Percentiles rank a stretch among this genome's conserved stretches.
Evolutionary conservation across 92 coral and sea anemone genomes (phyloP).

Genomic region (Isaurus tuberculatus): DNA sequence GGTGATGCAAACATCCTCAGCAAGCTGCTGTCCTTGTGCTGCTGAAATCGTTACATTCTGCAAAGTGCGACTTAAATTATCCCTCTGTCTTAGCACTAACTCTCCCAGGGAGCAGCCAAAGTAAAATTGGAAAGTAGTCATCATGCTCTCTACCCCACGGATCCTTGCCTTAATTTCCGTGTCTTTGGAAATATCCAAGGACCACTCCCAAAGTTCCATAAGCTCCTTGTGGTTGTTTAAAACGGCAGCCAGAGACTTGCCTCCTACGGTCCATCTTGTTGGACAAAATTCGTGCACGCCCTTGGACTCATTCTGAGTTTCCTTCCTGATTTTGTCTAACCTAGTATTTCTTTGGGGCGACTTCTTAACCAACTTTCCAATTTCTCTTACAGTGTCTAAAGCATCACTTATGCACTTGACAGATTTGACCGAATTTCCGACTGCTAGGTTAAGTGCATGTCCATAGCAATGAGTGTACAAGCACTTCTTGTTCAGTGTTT

Average conservation of each 20-base stretch:
- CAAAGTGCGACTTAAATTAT: constrained; percentile 9
- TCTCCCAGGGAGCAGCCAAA: constrained; percentile 14
- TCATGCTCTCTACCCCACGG: constrained; percentile 11
- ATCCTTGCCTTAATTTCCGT: constrained; percentile 1
- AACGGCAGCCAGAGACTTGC: background rate
- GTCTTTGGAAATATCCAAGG: constrained; percentile 9
- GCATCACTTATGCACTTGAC: constrained; percentile 49
- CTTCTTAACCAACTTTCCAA: constrained; percentile 43
- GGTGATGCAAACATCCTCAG: constrained; percentile 12
- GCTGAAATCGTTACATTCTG: background rate
- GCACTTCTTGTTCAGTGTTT: constrained; percentile 55
- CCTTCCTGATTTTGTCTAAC: too few species aligned
- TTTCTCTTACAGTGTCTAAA: constrained; percentile 61
- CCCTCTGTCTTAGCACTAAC: constrained; percentile 1
- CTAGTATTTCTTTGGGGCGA: background rate
- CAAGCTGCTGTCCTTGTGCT: constrained; percentile 12
- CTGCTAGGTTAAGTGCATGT: constrained; percentile 47
- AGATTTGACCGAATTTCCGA: constrained; percentile 40
- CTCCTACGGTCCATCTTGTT: background rate
- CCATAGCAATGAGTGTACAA: constrained; percentile 60
- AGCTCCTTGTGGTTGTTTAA: background rate
- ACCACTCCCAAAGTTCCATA: constrained; percentile 9
- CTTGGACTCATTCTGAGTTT: too few species aligned
- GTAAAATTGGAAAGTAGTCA: constrained; percentile 6
- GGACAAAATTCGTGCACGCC: background rate